Percentiles rank a stretch among this genome's conserved stretches.
These are phyloP conservation scores for Hippocampus mohnikei DNA, from an alignment of 2,113 vertebrate species.

Conservation along the genomic window DNA sequence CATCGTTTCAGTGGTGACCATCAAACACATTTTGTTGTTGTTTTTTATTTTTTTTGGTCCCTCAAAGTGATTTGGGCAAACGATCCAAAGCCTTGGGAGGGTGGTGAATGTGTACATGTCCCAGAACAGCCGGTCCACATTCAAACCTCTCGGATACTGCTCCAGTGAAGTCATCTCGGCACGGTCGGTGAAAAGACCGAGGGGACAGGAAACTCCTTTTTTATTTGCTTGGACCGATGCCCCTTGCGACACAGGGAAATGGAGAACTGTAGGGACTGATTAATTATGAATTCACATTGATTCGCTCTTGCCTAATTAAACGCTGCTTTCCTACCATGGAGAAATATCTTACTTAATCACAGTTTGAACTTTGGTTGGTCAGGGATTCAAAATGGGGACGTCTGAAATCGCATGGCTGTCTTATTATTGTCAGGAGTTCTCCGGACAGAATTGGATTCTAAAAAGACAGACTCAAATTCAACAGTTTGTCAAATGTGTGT, in stretches of 20 bases:
- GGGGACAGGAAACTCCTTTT: neutral
- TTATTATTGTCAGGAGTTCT: neutral
- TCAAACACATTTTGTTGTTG: no score
- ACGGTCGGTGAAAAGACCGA: neutral
- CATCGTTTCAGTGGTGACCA: neutral
- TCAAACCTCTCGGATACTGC: neutral
- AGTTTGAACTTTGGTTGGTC: neutral
- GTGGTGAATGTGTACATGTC: no score
- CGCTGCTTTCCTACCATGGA: neutral
- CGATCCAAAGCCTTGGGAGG: neutral
- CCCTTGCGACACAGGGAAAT: neutral
- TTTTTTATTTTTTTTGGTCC: neutral
- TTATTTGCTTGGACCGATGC: neutral
- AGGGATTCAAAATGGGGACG: neutral
- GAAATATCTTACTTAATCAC: neutral
- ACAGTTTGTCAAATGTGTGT: neutral
- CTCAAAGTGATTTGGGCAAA: neutral
- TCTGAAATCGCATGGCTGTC: neutral
- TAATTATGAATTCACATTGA: conserved; percentile 6
- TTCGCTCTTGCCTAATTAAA: conserved; percentile 1
- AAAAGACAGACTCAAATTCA: neutral
- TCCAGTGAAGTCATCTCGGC: no score
- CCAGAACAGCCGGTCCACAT: neutral
- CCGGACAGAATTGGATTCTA: no score
- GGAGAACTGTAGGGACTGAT: neutral